Base-by-base conservation (phyloP, 2,888 invertebrate species). In the Neoaliturus tenellus region DNA sequence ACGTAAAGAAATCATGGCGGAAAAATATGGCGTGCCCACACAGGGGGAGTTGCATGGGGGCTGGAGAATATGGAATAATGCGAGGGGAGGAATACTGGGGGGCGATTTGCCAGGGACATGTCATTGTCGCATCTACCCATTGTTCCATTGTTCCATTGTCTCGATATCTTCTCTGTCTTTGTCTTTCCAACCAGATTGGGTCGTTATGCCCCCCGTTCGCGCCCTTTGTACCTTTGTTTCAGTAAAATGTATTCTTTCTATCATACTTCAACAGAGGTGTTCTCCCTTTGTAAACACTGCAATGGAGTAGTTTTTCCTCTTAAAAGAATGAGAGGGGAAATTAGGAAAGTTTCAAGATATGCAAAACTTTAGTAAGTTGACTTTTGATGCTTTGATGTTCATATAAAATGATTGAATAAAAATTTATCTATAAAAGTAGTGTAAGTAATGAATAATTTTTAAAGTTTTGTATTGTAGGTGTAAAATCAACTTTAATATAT, bases 1-100 rank as follows among this genome's bases (percentile, higher is more conserved):
- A 55, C 20, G 78, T 78, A 14, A 55, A 55, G 55, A 78, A 78
- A 78, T 78, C 78, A 78, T 78, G 78, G 78, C 78, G 78, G 78
- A 78, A 78, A 75, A 78, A 78, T 78, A 78, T 51, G 78, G 78
- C 39, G 39, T 39, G 25, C 28, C 69, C 25, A 12, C 31, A 41
- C 33, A 41, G 39, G 71, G 44, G 75, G 48, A 10, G 75, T n/a
- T 6, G 28, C 78, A 48, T 55, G 55, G 55, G 10, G 55, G 25
- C n/a, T 71, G 33, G 14, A 25, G 48, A 48, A 28, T 44, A 75
- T 44, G 35, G 71, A 35, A 75, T 25, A 75, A 28, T 25, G 78
- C 20, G 20, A 33, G 33, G 55, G 28, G 1, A 28, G 28, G 41
- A n/a, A n/a, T n/a, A n/a, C n/a, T 3, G 8, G 41, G 71, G 71